Base-by-base conservation (phyloP, 2,797 vertebrate genomes). In the Cottoperca gobio region DNA sequence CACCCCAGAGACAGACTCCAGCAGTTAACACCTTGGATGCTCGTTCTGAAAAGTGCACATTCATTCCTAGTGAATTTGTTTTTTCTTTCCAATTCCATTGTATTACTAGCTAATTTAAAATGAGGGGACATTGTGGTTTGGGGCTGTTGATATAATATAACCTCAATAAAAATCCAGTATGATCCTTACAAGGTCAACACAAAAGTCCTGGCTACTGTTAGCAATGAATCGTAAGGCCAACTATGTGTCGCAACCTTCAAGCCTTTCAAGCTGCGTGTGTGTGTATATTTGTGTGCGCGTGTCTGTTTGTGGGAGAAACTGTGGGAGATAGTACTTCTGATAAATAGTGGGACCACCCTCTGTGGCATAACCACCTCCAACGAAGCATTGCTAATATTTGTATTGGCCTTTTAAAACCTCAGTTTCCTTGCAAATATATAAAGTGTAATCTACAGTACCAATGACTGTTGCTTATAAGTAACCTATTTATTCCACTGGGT, bases 1-100 rank as follows among this genome's bases (percentile, higher is more conserved):
- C 91, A 93, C 94, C 94, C 85, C 75, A 82, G 91, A 93, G 90
- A 88, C 75, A 10, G 67, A 79, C 79, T 83, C 55, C 52, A 35
- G 74, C 83, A n/a, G 75, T 91, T 87, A 91, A 91, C 87, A 53
- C 83, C 68, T 80, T 86, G 81, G 69, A 85, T 85, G 69, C 87
- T 73, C 81, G 21, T 67, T 74, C 39, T n/a, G 57, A 19, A 76
- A 78, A 73, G 48, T 77, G 52, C 49, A 49, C 24, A 26, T 71
- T 76, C 5, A 57, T 76, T 54, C 26, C 6, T 35, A 53, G 50
- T 45, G 45, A 21, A 12, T 65, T 2, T 12, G 4, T 39, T 79
- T 39, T 79, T 74, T 58, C 9, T 68, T 58, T 40, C 5, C 6
- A 14, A 13, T 26, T 12, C 43, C 1, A 45, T 71, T 78, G 62